Percentiles rank a stretch among this genome's conserved stretches.
Evolutionary conservation across 2,888 invertebrate species (phyloP).

Genomic region (Tyria jacobaeae): DNA sequence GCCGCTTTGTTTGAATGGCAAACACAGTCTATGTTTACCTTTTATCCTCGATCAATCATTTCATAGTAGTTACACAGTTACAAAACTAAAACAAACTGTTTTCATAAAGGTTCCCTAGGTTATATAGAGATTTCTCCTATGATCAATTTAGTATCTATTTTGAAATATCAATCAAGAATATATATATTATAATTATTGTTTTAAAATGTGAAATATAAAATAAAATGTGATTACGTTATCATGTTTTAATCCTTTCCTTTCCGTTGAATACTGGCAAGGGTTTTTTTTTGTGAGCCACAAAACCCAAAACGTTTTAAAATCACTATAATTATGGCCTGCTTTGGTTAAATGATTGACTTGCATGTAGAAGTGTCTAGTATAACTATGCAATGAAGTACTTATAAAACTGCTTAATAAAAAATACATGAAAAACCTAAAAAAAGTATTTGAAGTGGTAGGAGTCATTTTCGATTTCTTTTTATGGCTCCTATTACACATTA

Average conservation of each 20-base stretch:
- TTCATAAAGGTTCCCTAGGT: background rate
- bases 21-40: constrained; percentile 20
- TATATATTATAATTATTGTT: no score
- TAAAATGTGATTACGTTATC: background rate
- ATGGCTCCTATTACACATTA: constrained; percentile 58
- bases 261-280: no score
- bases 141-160: background rate
- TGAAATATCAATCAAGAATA: no score
- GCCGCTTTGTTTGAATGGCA: background rate
- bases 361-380: background rate
- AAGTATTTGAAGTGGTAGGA: no score
- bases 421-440: background rate
- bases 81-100: background rate
- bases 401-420: background rate
- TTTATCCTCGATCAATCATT: constrained; percentile 19
- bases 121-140: background rate
- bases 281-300: constrained; percentile 1
- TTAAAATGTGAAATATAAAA: background rate
- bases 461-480: constrained; percentile 65
- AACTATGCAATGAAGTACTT: background rate
- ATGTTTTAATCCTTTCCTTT: no score
- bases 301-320: background rate
- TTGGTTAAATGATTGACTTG: constrained; percentile 13
- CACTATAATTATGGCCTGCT: constrained; percentile 14
- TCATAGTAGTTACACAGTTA: background rate